A percentile compares a stretch with the other conserved stretches of the same genome.
phyloP scores from a whole-genome alignment of 2,888 invertebrate species.

The Arenicola marina region DNA sequence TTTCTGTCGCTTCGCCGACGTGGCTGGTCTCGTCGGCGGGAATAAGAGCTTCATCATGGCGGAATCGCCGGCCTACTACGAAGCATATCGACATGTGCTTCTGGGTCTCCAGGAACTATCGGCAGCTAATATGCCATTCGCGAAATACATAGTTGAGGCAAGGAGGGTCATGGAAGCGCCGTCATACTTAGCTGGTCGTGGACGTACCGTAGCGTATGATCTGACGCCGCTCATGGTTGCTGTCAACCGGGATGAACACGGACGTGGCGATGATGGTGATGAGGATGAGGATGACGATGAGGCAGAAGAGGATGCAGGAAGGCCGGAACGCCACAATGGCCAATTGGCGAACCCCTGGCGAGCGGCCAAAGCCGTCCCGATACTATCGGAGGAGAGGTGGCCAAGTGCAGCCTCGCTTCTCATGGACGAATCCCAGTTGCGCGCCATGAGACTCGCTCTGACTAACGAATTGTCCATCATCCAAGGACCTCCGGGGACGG shows the following conservation, averaged over 20 bases:
- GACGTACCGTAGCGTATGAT: background rate
- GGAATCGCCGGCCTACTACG: slow-evolving; percentile 77
- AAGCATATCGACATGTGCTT: slow-evolving; percentile 76
- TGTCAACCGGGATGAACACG: background rate
- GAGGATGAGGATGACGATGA: too few species aligned
- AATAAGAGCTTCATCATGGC: slow-evolving; percentile 64
- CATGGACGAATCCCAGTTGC: slow-evolving; percentile 40
- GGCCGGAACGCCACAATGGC: too few species aligned
- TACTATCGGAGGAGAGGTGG: slow-evolving; percentile 29
- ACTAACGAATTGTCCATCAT: slow-evolving; percentile 40
- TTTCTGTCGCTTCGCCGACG: slow-evolving; percentile 43
- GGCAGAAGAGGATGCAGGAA: too few species aligned
- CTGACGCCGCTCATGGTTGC: background rate
- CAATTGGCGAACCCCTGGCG: too few species aligned
- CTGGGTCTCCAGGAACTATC: slow-evolving; percentile 69
- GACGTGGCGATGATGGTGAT: too few species aligned
- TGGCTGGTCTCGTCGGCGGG: slow-evolving; percentile 50
- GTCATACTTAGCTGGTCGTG: background rate
- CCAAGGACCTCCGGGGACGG: slow-evolving; percentile 43
- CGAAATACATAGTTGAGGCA: slow-evolving; percentile 40
- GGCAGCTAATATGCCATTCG: slow-evolving; percentile 68
- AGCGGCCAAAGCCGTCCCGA: background rate
- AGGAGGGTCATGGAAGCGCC: background rate
- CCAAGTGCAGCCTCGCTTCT: slow-evolving; percentile 32
- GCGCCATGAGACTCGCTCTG: slow-evolving; percentile 38